phyloP scores from a whole-genome alignment of 1,140 invertebrate genomes.

The Drosophila suzukii region DNA sequence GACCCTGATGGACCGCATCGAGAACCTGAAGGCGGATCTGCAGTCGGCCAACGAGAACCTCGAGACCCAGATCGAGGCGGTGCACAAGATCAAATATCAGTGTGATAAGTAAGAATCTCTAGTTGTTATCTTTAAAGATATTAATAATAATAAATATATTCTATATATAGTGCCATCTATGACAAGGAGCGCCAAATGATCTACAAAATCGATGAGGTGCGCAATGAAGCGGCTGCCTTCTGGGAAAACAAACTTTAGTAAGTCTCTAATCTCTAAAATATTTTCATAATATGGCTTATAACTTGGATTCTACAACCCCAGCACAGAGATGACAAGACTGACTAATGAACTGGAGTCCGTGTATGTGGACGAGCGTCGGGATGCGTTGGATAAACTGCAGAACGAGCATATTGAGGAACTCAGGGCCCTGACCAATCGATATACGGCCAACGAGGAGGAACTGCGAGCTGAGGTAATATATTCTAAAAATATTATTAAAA shows the following conservation, averaged over 20 bases:
- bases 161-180: constrained; percentile 83
- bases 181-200: constrained; percentile 86
- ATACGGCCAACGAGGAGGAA: constrained; percentile 86
- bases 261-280: neutral
- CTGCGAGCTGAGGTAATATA: constrained; percentile 85
- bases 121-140: neutral
- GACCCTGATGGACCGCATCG: constrained; percentile 86
- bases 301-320: constrained; percentile 45
- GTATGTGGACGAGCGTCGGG: constrained; percentile 87
- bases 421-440: constrained; percentile 85
- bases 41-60: constrained; percentile 86
- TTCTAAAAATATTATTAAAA: too few species aligned
- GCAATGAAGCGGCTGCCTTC: constrained; percentile 86
- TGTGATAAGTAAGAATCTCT: constrained; percentile 77
- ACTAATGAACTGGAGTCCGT: constrained; percentile 87
- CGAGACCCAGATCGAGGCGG: constrained; percentile 86
- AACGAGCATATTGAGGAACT: constrained; percentile 85
- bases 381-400: constrained; percentile 86
- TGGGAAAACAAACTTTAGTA: constrained; percentile 86
- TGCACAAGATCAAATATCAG: constrained; percentile 84
- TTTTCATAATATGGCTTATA: neutral
- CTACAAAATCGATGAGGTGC: constrained; percentile 86
- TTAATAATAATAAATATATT: neutral
- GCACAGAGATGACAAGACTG: constrained; percentile 86
- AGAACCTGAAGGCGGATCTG: constrained; percentile 84